A percentile compares a stretch with the other conserved stretches of the same genome.
phyloP scores from a whole-genome alignment of 2,888 invertebrate genomes.

The Caenorhabditis wallacei region DNA sequence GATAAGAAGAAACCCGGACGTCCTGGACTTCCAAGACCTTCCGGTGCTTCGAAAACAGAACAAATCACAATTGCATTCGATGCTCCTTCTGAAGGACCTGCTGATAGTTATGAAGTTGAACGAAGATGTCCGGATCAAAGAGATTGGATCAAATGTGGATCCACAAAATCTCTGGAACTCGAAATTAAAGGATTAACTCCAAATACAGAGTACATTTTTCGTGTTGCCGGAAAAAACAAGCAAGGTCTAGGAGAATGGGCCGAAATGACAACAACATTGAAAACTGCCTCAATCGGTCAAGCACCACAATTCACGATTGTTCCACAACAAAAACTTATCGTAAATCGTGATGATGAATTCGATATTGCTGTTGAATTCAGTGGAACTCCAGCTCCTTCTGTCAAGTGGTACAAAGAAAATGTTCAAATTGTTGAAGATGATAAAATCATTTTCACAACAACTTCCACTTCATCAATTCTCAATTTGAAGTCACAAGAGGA shows the following conservation, averaged over 20 bases:
- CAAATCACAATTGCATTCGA: conserved; percentile 67
- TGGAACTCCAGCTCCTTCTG: conserved; percentile 59
- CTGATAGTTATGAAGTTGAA: conserved; percentile 70
- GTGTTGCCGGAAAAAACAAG: conserved; percentile 70
- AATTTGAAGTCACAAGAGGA: conserved; percentile 82
- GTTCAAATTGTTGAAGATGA: conserved; percentile 51
- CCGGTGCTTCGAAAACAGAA: conserved; percentile 47
- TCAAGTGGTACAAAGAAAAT: conserved; percentile 66
- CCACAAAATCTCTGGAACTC: conserved; percentile 49
- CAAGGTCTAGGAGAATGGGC: conserved; percentile 53
- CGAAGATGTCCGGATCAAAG: conserved; percentile 72
- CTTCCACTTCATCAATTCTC: conserved; percentile 75
- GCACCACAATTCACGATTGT: conserved; percentile 63
- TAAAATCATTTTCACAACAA: conserved; percentile 49
- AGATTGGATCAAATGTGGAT: conserved; percentile 67
- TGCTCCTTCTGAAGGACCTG: conserved; percentile 58
- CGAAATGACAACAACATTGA: conserved; percentile 58
- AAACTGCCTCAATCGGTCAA: conserved; percentile 63
- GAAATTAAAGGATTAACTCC: conserved; percentile 69
- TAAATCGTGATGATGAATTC: conserved; percentile 68
- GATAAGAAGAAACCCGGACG: conserved; percentile 58
- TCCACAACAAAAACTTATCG: conserved; percentile 54
- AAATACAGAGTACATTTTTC: conserved; percentile 76
- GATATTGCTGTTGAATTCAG: conserved; percentile 64
- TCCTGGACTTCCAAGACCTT: conserved; percentile 60